These are phyloP conservation scores for Onthophagus sagittarius DNA, from an alignment of 2,888 invertebrate genomes.

Conservation along the genomic window DNA sequence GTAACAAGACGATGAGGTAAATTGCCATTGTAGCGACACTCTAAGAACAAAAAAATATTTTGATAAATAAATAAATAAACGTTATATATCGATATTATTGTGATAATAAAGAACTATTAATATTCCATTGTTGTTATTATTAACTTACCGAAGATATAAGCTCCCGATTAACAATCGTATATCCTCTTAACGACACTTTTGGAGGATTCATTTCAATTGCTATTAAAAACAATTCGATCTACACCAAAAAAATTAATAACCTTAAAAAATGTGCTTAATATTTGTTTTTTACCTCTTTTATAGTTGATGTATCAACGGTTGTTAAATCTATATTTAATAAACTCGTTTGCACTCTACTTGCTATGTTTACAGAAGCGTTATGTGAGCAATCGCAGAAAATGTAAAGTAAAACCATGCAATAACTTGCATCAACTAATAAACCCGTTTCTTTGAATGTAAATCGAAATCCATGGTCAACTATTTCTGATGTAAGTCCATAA, in stretches of 20 bases:
- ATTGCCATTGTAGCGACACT: constrained; percentile 62
- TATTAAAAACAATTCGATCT: constrained; percentile 65
- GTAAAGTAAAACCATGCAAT: constrained; percentile 59
- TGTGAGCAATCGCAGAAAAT: constrained; percentile 67
- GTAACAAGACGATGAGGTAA: constrained; percentile 62
- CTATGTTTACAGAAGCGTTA: constrained; percentile 61
- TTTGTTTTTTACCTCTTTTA: constrained; percentile 55
- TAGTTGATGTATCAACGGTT: constrained; percentile 57
- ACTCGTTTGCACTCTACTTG: constrained; percentile 60
- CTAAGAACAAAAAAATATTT: constrained; percentile 48
- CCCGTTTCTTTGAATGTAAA: constrained; percentile 67
- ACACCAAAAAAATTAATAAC: constrained; percentile 28
- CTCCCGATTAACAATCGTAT: constrained; percentile 62
- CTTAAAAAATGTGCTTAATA: constrained; percentile 7
- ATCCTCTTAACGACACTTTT: constrained; percentile 64
- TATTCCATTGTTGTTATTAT: background rate
- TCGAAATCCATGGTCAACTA: constrained; percentile 62
- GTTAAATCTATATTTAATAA: constrained; percentile 57
- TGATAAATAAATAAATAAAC: background rate
- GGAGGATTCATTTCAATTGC: constrained; percentile 70
- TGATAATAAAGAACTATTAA: background rate
- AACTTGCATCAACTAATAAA: constrained; percentile 59
- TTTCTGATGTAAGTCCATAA: constrained; percentile 64
- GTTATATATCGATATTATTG: background rate
- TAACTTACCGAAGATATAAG: constrained; percentile 59